Evolutionary conservation across 1,140 invertebrate genomes (phyloP).

Genomic region (Leucophenga varia): DNA sequence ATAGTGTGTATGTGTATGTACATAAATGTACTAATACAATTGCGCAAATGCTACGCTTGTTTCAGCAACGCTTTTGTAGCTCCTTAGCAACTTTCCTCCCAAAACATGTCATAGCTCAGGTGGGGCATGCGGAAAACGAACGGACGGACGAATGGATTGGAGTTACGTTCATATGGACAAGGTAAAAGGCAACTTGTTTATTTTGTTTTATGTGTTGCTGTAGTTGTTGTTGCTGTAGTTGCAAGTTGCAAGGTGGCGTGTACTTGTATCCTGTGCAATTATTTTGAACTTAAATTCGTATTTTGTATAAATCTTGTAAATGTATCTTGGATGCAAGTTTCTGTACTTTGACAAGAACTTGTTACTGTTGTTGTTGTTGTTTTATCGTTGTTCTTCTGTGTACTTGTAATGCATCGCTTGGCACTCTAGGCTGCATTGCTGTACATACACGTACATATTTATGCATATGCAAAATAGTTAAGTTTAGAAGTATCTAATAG

Average conservation of each 20-base stretch:
- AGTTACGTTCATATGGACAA: too few relatives aligned
- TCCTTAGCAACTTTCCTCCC: slow-evolving; percentile 43
- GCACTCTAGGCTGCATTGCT: too few relatives aligned
- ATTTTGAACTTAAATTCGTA: slow-evolving; percentile 56
- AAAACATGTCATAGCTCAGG: slow-evolving; percentile 38
- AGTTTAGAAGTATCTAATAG: too few relatives aligned
- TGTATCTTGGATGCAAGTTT: slow-evolving; percentile 33
- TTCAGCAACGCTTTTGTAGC: too few relatives aligned
- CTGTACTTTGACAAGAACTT: slow-evolving; percentile 1
- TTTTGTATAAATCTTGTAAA: slow-evolving; percentile 52
- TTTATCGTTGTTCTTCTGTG: background rate
- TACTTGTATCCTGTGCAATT: slow-evolving; percentile 54
- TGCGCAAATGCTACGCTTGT: too few relatives aligned
- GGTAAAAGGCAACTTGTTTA: too few relatives aligned
- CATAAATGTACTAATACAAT: slow-evolving; percentile 1
- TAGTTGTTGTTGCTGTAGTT: slow-evolving; percentile 30
- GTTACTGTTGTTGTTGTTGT: slow-evolving; percentile 3
- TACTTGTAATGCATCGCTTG: too few relatives aligned
- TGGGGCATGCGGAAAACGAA: background rate
- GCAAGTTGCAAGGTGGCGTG: slow-evolving; percentile 16
- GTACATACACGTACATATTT: too few relatives aligned
- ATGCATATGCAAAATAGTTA: too few relatives aligned
- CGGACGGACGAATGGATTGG: slow-evolving; percentile 11
- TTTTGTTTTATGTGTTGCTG: too few relatives aligned
- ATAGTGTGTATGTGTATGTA: background rate